Evolutionary conservation across 2,797 vertebrate genomes (phyloP).

Genomic region (Rhinella marina): DNA sequence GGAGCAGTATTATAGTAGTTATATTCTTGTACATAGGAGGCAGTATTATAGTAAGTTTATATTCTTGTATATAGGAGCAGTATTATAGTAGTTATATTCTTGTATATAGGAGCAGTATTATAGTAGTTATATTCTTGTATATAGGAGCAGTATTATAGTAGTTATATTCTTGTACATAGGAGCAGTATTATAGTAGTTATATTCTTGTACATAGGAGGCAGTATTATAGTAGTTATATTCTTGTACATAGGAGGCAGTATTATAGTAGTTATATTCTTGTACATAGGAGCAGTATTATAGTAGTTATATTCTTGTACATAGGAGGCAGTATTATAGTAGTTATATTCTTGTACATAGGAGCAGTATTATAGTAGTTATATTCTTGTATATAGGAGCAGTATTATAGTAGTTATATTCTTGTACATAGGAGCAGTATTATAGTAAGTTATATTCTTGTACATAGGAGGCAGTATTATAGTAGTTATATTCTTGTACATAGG

Average conservation of each 20-base stretch:
- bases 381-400: neutral
- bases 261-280: constrained; percentile 16
- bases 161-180: constrained; percentile 8
- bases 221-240: no score
- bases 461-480: constrained; percentile 11
- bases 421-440: neutral
- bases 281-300: neutral
- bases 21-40: neutral
- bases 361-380: constrained; percentile 7
- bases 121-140: constrained; percentile 9
- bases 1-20: constrained; percentile 5
- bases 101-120: neutral
- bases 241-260: no score
- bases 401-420: constrained; percentile 10
- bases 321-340: constrained; percentile 5
- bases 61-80: no score
- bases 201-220: constrained; percentile 3
- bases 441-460: constrained; percentile 11
- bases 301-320: constrained; percentile 9
- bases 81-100: constrained; percentile 16
- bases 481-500: neutral
- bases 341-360: neutral
- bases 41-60: neutral
- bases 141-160: constrained; percentile 12
- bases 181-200: constrained; percentile 10